A percentile compares a stretch with the other conserved stretches of the same genome.
These are phyloP conservation scores for Gymnocheta viridis DNA, from an alignment of 2,888 invertebrate genomes.

Conservation along the genomic window DNA sequence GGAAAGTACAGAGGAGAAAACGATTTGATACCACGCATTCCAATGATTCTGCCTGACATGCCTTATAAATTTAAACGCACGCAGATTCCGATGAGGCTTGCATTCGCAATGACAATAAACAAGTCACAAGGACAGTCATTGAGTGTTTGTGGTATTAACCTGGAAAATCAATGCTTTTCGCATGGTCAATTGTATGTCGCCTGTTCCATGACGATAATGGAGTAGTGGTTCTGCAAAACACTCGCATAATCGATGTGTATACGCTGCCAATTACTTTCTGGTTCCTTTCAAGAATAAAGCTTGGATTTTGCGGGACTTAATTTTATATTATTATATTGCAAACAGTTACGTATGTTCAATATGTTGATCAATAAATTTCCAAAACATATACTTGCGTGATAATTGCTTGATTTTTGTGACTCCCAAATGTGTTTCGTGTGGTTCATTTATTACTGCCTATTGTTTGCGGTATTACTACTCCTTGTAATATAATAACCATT, in stretches of 20 bases:
- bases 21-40: too few relatives aligned
- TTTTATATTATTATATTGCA: conserved; percentile 66
- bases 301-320: too few relatives aligned
- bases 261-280: conserved; percentile 53
- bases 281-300: conserved; percentile 56
- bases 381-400: conserved; percentile 73
- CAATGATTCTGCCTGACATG: too few relatives aligned
- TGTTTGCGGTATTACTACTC: conserved; percentile 67
- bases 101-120: too few relatives aligned
- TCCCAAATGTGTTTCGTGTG: conserved; percentile 73
- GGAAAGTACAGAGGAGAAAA: too few relatives aligned
- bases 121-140: too few relatives aligned
- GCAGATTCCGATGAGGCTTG: too few relatives aligned
- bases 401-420: conserved; percentile 75
- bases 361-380: conserved; percentile 73
- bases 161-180: too few relatives aligned
- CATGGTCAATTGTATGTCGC: too few relatives aligned
- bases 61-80: too few relatives aligned
- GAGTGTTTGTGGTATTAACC: too few relatives aligned
- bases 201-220: too few relatives aligned
- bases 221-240: conserved; percentile 23
- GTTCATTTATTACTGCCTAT: conserved; percentile 66
- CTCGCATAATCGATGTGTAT: conserved; percentile 59
- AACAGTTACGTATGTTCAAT: conserved; percentile 73
- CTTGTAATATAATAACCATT: conserved; percentile 65